Conservation (phyloP, 2,113 vertebrate genomes). For the Amphiprion percula region DNA sequence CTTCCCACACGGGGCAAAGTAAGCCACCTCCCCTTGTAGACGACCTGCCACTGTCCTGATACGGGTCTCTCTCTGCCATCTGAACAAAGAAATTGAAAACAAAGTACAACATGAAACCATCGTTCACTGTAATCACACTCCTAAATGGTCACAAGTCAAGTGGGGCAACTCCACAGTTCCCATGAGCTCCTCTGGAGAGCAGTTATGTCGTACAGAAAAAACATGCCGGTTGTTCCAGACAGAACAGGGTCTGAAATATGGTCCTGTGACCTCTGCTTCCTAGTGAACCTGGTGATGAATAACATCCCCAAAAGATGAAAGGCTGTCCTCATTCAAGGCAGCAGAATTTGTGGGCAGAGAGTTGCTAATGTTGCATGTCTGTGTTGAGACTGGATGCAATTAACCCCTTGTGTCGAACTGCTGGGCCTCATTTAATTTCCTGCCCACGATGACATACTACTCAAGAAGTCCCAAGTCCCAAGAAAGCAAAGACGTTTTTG, state of each 20-base stretch:
- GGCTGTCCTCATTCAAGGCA: conserved; percentile 41
- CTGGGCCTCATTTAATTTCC: conserved; percentile 71
- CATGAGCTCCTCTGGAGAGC: conserved; percentile 42
- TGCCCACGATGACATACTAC: conserved; percentile 39
- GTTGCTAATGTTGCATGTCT: conserved; percentile 68
- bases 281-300: conserved; percentile 61
- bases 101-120: neutral
- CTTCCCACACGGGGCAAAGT: conserved; percentile 96
- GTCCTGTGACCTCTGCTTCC: conserved; percentile 45
- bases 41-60: conserved; percentile 90
- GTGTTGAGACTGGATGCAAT: conserved; percentile 67
- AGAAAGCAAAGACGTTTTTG: conserved; percentile 30
- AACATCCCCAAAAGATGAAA: conserved; percentile 74
- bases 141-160: conserved; percentile 39
- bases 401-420: conserved; percentile 60
- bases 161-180: conserved; percentile 34
- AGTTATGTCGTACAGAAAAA: conserved; percentile 43
- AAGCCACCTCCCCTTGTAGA: conserved; percentile 93
- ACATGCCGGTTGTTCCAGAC: conserved; percentile 27
- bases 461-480: conserved; percentile 11
- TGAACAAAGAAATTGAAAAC: conserved; percentile 61
- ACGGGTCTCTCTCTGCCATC: conserved; percentile 96
- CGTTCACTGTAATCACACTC: conserved; percentile 1
- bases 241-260: conserved; percentile 30
- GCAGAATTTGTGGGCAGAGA: conserved; percentile 53